Evolutionary conservation across 2,888 invertebrate genomes (phyloP).

Genomic region (Drosophila neonasuta): DNA sequence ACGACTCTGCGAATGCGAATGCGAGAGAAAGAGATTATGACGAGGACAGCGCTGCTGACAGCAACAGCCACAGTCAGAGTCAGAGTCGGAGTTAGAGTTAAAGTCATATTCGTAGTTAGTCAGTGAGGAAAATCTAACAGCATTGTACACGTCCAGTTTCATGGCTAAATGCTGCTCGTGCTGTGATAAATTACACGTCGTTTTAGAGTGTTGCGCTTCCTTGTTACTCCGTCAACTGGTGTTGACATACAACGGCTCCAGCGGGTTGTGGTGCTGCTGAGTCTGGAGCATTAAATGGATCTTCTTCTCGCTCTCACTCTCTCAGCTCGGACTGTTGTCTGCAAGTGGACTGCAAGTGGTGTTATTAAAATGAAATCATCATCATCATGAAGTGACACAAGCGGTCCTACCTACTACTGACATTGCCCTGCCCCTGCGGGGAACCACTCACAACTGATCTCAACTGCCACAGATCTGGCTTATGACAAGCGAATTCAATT

Average conservation of each 20-base stretch:
- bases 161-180: slow-evolving; percentile 79
- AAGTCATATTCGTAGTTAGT: slow-evolving; percentile 12
- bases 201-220: slow-evolving; percentile 80
- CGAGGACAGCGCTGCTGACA: slow-evolving; percentile 48
- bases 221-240: slow-evolving; percentile 79
- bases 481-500: slow-evolving; percentile 71
- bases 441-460: slow-evolving; percentile 32
- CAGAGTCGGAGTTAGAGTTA: not conserved
- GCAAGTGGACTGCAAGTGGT: slow-evolving; percentile 61
- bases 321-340: not conserved
- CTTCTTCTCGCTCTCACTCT: slow-evolving; percentile 8
- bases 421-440: slow-evolving; percentile 25
- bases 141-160: slow-evolving; percentile 61
- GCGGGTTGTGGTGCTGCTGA: slow-evolving; percentile 33
- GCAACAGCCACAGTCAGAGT: slow-evolving; percentile 25
- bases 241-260: slow-evolving; percentile 66
- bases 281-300: slow-evolving; percentile 54
- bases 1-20: slow-evolving; percentile 32
- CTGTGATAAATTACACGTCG: slow-evolving; percentile 80
- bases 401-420: slow-evolving; percentile 23
- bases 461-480: slow-evolving; percentile 54
- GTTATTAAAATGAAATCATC: slow-evolving; percentile 81
- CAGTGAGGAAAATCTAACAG: slow-evolving; percentile 35
- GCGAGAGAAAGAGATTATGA: slow-evolving; percentile 40
- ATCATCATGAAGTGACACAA: slow-evolving; percentile 76